Base-by-base conservation (phyloP, 2,113 vertebrate species). In the Pelecanoides urinatrix region DNA sequence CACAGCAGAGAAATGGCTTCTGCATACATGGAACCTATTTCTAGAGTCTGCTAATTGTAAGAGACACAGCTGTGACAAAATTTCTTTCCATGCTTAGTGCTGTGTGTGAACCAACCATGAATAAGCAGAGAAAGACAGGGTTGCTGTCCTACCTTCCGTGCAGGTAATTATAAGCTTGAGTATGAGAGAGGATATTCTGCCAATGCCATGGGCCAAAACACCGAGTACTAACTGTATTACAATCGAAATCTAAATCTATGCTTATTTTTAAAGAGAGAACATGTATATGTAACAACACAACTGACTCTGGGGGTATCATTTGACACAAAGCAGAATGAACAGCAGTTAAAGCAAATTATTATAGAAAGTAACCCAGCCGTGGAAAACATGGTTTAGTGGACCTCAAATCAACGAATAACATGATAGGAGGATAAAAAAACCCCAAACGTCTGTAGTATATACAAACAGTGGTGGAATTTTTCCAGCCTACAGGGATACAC, bases 391-490 rank as follows among this genome's bases (percentile, higher is more conserved):
- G 36, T 78, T 58, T 76, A 42, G n/a, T 58, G 50, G 45, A 55
- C 42, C 26, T 92, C 65, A 88, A 86, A 76, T 76, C 30, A 72
- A 75, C 61, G 40, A 79, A 61, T 83, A 50, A n/a, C 34, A 21
- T n/a, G 26, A 17, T 47, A 63, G 15, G 58, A 68, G 5, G 6
- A 59, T 76, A 58, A 79, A 70, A 10, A 0, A 0, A 11, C 2
- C 1, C 5, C 23, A 63, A 62, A 23, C 1, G 0, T 61, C 36
- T 76, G 40, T 58, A 45, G 20, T 53, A 65, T 62, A 9, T 92
- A 82, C 49, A 80, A 74, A 47, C 16, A 63, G 17, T 45, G 13
- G 29, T 74, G 25, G 22, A 29, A 62, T 62, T 62, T 85, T 75
- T 91, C 56, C 70, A 81, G 1, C 27, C 7, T 14, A 25, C 3